Evolutionary conservation across 2,113 vertebrate genomes (phyloP), one percentile per base, ranked within the genome.

Genomic region (Seriola rivoliana): DNA sequence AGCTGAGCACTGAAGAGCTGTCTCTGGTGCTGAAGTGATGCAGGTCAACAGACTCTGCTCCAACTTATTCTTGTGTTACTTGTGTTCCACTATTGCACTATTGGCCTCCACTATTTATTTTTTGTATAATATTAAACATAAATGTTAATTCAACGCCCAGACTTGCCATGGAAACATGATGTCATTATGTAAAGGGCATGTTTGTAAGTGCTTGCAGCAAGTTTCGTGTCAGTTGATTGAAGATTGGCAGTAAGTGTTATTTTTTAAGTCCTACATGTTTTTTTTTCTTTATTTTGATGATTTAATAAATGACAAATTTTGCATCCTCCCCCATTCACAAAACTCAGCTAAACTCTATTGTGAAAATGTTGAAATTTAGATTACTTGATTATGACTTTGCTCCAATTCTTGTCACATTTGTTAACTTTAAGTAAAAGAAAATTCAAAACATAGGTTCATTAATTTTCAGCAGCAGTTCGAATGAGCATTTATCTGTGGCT

Each of bases 1-100:
- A 34, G 62, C 29, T 58, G 23, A 3, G 5, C 7, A 10, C 4
- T 9, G 23, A 38, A 29, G 16, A 66, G 40, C 80, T 67, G 55
- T 76, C 62, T 32, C 1, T 50, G 32, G 66, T 80, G 48, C 67
- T 80, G 76, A 74, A 66, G 2, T 3, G 29, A 34, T 46, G 32
- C 52, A 73, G 62, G 36, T 62, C 32, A 42, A 21, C 40, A 42
- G 40, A 10, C 7, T 42, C 40, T 11, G 10, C 40, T 11, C n/a
- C 1, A 13, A 12, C 23, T 12, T 52, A 48, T 17, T 46, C 44
- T 17, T 17, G 13, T 48, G 14, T 48, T 16, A 17, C 11, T 11
- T 11, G 42, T 13, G 42, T 5, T 52, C 50, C 4, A 4, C 19
- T 21, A 52, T 1, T 7, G 16, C 48, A 50, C 17, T 50, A 23